phyloP scores from a whole-genome alignment of 2,797 vertebrate species.

The Lates japonicus region DNA sequence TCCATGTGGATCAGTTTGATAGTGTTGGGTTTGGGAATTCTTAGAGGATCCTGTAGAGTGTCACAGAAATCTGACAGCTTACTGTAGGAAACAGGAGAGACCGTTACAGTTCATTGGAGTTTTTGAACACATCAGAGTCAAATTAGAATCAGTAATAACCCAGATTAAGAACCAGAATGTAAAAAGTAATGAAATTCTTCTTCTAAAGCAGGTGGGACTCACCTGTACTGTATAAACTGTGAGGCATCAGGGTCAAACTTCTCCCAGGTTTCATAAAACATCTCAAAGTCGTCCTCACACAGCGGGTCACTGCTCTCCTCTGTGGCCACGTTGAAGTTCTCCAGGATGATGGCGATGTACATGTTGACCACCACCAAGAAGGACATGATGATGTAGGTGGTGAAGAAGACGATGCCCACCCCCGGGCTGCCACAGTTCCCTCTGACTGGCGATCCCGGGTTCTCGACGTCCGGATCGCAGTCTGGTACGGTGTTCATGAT shows the following conservation, averaged over 20 bases:
- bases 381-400: slow-evolving; percentile 95
- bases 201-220: background rate
- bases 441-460: slow-evolving; percentile 87
- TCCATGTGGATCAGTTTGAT: slow-evolving; percentile 93
- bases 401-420: slow-evolving; percentile 94
- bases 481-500: slow-evolving; percentile 93
- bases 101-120: background rate
- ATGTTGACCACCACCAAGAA: slow-evolving; percentile 97
- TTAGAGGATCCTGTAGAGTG: slow-evolving; percentile 92
- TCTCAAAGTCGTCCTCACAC: slow-evolving; percentile 95
- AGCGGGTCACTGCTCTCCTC: slow-evolving; percentile 94
- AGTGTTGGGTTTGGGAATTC: slow-evolving; percentile 93
- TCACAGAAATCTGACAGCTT: slow-evolving; percentile 94
- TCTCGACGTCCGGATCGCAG: slow-evolving; percentile 88
- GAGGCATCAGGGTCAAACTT: slow-evolving; percentile 96
- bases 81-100: slow-evolving; percentile 55
- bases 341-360: slow-evolving; percentile 97
- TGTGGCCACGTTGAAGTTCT: slow-evolving; percentile 96
- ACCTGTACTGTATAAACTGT: slow-evolving; percentile 91
- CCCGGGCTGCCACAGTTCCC: slow-evolving; percentile 92
- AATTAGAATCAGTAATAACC: background rate
- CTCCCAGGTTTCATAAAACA: slow-evolving; percentile 98
- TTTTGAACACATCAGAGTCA: background rate
- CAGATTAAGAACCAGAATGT: background rate
- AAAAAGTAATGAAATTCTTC: background rate